phyloP scores from a whole-genome alignment of 2,888 invertebrate species.

The Xestia xanthographa region DNA sequence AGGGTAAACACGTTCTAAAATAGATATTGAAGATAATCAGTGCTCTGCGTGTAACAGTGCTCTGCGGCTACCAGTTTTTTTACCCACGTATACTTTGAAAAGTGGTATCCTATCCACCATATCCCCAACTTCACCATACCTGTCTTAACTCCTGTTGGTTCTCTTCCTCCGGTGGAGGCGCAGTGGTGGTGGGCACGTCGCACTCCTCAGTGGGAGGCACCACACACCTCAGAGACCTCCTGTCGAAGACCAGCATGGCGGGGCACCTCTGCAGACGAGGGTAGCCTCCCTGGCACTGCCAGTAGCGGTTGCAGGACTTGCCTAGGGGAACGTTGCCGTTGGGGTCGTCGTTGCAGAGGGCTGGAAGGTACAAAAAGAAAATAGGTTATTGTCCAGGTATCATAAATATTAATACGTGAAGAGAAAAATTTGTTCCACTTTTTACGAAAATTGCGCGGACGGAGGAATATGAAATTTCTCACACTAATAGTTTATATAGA shows the following conservation, averaged over 20 bases:
- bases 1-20: no score
- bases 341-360: constrained; percentile 97
- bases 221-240: constrained; percentile 95
- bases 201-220: constrained; percentile 97
- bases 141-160: constrained; percentile 81
- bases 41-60: no score
- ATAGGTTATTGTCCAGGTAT: not conserved
- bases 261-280: constrained; percentile 97
- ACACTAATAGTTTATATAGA: no score
- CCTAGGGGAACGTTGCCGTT: constrained; percentile 97
- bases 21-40: no score
- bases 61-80: not conserved
- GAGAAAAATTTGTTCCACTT: no score
- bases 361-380: constrained; percentile 87
- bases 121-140: constrained; percentile 67
- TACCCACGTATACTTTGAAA: not conserved
- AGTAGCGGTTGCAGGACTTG: constrained; percentile 98
- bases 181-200: constrained; percentile 95
- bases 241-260: constrained; percentile 97
- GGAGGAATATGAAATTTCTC: no score
- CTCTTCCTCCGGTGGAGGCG: constrained; percentile 92
- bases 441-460: no score
- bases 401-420: no score
- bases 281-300: constrained; percentile 98
- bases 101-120: not conserved